Evolutionary conservation across 2,888 invertebrate species (phyloP), one percentile per base, ranked within the genome.

Genomic region (Syritta pipiens): DNA sequence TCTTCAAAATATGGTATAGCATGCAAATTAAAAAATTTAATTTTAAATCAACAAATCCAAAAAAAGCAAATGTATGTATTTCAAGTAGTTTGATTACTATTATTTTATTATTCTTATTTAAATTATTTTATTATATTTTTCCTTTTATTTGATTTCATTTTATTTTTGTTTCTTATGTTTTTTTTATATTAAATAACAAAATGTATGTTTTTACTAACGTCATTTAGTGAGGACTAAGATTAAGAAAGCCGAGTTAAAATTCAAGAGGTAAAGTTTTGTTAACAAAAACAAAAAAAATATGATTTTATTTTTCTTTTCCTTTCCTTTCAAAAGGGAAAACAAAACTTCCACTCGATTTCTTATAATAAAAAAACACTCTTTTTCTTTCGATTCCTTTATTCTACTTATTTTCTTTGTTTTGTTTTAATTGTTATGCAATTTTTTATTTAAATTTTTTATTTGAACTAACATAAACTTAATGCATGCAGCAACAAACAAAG

Each of bases 401-500:
- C 42, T 24, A n/a, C 6, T 24, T 30, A 37, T 65, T 67, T 53
- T 1, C 17, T 30, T 40, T 19, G 4, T 51, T 49, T 24, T 6
- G 6, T 17, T 62, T 62, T 49, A 10, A 62, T 28, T 19, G 53
- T 76, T 62, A 44, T 19, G 68, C 49, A 40, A 57, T 35, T 69
- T 63, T 30, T 19, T 57, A 9, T 49, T 49, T 12, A 19, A 10
- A 9, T 51, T 65, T 67, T 40, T 30, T 5, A 28, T 26, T 35
- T 3, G 37, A 44, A 32, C 9, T 42, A 24, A 57, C 63, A 32
- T 35, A 26, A 46, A 49, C 26, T 53, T 63, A 72, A 83, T 92
- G 93, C 93, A 93, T 93, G 93, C 93, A 94, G 94, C 93, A 92
- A 93, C 90, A 93, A 93, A 90, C 94, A 94, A 89, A 93, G 93